Base-by-base conservation (phyloP, 2,797 vertebrate species). In the Bovichtus diacanthus region DNA sequence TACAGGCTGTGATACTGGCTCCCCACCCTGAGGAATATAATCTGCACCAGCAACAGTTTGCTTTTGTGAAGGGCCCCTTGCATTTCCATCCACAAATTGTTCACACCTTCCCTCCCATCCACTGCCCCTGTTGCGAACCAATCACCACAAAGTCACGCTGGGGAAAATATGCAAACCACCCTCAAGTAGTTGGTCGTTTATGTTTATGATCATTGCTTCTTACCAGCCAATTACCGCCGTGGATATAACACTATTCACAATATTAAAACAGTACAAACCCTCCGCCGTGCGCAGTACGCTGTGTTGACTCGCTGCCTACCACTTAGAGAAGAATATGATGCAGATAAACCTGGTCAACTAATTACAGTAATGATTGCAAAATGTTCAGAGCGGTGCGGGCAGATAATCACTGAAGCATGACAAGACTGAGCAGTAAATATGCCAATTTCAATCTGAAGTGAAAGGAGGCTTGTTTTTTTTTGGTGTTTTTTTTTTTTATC, bases 351-450 rank as follows among this genome's bases (percentile, higher is more conserved):
- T 68, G 63, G 76, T 83, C 79, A 77, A 65, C 71, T 89, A 89
- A 91, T 92, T 82, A 85, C 61, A 78, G 77, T 87, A 88, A 92
- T 83, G 85, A 88, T 61, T 83, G 81, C 72, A 76, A 81, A 88
- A 83, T 78, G 79, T 80, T 85, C 75, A 21, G 51, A 64, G 78
- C 54, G 2, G 59, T 21, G 69, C 21, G 16, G 79, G 83, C 72
- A 80, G 71, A 88, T 83, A 76, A 88, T 88, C 87, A 87, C 62
- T 70, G 74, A 74, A 73, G 82, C 90, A 63, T 81, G 80, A 61
- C 82, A 61, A 84, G 74, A 61, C 82, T 43, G 75, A 76, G 78
- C 78, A 53, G 82, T 46, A 83, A 89, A 88, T 76, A 84, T 81
- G 84, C 70, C 78, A 54, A 90, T 86, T 69, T 41, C 13, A 78